Evolutionary conservation across 1,140 invertebrate genomes (phyloP), one percentile per base, ranked within the genome.

Genomic region (Daktulosphaira vitifoliae): DNA sequence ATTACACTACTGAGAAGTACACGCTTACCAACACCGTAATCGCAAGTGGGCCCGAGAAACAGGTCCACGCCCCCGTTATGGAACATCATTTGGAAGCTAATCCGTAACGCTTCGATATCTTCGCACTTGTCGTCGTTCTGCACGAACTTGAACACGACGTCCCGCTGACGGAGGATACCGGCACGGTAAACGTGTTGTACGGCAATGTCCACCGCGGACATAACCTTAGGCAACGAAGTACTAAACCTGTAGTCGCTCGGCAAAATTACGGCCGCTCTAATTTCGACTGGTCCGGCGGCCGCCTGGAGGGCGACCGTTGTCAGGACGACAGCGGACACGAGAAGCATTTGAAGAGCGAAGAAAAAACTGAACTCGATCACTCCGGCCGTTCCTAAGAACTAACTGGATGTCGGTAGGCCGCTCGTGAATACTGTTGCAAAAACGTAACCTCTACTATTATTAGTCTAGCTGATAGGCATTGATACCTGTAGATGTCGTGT

Each of bases 1-100:
- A n/a, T n/a, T n/a, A n/a, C n/a, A n/a, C n/a, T n/a, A n/a, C n/a
- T n/a, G n/a, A n/a, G n/a, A n/a, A n/a, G n/a, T n/a, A n/a, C n/a
- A n/a, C n/a, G n/a, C 81, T 81, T 77, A 89, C 86, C 85, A 38
- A 87, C 73, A 23, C 84, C 80, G 73, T 86, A 88, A 71, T 89
- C 86, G 70, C 86, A 89, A 1, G 82, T 79, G 1, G 85, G 85
- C 11, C 86, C 87, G 56, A 89, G 82, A 65, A 88, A 83, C 1
- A 88, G 79, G 69, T 88, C 84, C 0, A 84, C 81, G 18, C 39
- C 38, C 3, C 56, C 56, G 42, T 33, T 39, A 72, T 71, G 67
- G 69, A 83, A 83, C 7, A 81, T 33, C 29, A 33, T 33, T 33
- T 11, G 29, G 67, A 87, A 83, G 1, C 82, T 81, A 3, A 78